phyloP scores from a whole-genome alignment of 2,113 vertebrate species.

The Cardinalis cardinalis region DNA sequence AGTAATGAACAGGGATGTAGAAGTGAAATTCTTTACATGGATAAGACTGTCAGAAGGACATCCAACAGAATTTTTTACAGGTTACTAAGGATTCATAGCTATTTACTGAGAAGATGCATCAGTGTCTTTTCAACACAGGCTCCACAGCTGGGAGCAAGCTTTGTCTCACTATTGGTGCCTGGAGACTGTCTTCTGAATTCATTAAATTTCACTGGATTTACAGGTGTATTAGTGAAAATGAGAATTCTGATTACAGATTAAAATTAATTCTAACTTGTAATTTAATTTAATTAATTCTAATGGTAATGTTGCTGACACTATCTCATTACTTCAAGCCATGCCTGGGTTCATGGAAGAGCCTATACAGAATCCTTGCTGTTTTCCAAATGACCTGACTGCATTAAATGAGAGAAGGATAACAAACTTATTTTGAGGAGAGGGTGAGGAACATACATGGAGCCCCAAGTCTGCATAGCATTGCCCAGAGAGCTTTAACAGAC shows the following conservation, averaged over 20 bases:
- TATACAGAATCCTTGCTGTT: neutral
- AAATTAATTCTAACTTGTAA: neutral
- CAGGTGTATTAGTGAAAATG: neutral
- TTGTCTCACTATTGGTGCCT: neutral
- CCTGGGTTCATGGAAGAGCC: neutral
- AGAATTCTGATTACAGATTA: neutral
- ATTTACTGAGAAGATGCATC: neutral
- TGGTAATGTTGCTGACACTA: neutral
- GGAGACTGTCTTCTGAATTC: neutral
- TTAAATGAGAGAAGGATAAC: neutral
- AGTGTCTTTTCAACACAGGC: neutral
- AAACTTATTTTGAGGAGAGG: neutral
- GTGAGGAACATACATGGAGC: neutral
- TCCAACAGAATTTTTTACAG: neutral
- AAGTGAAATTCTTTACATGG: neutral
- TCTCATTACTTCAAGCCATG: neutral
- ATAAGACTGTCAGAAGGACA: neutral
- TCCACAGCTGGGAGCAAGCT: neutral
- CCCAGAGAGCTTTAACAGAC: neutral
- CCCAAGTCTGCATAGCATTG: neutral
- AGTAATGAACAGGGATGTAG: neutral
- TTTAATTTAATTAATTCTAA: no score
- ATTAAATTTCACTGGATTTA: neutral
- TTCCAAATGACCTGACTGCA: neutral
- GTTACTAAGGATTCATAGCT: neutral